A percentile compares a stretch with the other conserved stretches of the same genome.
These are phyloP conservation scores for Coregonus sp. DNA, from an alignment of 2,797 vertebrate species.

Conservation along the genomic window DNA sequence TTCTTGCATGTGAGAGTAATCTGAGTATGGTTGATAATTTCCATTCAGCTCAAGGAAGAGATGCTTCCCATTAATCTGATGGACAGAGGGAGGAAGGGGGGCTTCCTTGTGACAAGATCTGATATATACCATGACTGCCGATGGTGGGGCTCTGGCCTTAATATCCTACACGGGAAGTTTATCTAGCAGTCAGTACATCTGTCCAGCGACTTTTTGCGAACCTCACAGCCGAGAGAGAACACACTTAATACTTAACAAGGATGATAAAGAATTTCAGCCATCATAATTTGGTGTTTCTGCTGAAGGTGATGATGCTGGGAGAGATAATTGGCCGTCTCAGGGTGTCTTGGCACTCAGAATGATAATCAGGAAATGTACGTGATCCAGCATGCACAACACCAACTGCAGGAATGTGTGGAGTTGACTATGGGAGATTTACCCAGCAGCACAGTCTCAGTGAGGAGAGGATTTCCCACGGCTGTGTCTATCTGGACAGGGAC, in stretches of 20 bases:
- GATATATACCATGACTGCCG: background rate
- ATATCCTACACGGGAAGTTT: background rate
- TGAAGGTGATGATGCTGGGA: background rate
- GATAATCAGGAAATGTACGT: constrained; percentile 34
- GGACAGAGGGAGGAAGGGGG: background rate
- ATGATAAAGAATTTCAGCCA: constrained; percentile 13
- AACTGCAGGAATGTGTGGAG: constrained; percentile 39
- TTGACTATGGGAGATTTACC: background rate
- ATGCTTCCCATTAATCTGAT: constrained; percentile 14
- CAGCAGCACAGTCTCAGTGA: background rate
- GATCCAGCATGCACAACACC: constrained; percentile 48
- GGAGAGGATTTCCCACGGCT: constrained; percentile 45
- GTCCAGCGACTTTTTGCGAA: constrained; percentile 16
- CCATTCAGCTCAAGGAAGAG: constrained; percentile 25
- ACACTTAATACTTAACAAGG: constrained; percentile 1
- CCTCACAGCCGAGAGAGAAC: background rate
- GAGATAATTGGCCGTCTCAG: constrained; percentile 15
- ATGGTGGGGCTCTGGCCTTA: background rate
- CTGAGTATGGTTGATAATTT: constrained; percentile 26
- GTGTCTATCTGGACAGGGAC: background rate
- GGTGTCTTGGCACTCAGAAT: constrained; percentile 16
- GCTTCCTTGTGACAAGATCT: constrained; percentile 2
- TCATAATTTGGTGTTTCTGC: constrained; percentile 4
- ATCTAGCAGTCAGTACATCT: constrained; percentile 21
- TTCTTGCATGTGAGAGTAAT: constrained; percentile 16